Conservation (phyloP, 2,888 invertebrate genomes). For the Ernsta delagoae region DNA sequence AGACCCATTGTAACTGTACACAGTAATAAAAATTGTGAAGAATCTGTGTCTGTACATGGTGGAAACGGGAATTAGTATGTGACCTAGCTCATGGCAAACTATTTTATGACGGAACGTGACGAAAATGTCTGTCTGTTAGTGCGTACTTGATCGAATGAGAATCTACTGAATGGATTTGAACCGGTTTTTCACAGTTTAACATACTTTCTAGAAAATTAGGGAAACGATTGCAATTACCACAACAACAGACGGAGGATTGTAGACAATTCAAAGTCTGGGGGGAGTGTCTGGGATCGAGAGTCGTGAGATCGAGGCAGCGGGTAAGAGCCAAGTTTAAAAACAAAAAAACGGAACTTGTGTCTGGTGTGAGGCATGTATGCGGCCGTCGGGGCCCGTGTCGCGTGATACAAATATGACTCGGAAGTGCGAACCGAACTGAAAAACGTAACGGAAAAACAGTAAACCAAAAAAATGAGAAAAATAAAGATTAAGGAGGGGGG, state of each 20-base stretch:
- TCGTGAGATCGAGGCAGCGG: conserved; percentile 35
- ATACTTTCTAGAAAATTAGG: conserved; percentile 12
- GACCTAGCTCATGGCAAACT: conserved; percentile 30
- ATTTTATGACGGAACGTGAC: conserved; percentile 13
- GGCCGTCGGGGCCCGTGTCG: conserved; percentile 65
- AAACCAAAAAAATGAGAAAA: conserved; percentile 54
- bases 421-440: conserved; percentile 65
- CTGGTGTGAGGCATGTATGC: conserved; percentile 74
- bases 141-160: conserved; percentile 24
- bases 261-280: conserved; percentile 6
- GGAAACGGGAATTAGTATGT: conserved; percentile 38
- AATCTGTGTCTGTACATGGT: conserved; percentile 46
- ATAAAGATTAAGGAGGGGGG: conserved; percentile 53
- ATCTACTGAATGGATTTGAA: conserved; percentile 41
- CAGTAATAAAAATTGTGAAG: conserved; percentile 51
- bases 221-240: conserved; percentile 24
- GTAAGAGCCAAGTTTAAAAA: conserved; percentile 35
- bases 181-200: conserved; percentile 50
- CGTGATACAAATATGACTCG: conserved; percentile 79
- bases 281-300: conserved; percentile 10
- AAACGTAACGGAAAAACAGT: conserved; percentile 51
- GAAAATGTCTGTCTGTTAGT: conserved; percentile 40
- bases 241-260: conserved; percentile 34
- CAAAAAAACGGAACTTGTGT: conserved; percentile 57
- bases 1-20: conserved; percentile 53